These are phyloP conservation scores for Urocolius indicus DNA, from an alignment of 2,113 vertebrate genomes.

Conservation along the genomic window DNA sequence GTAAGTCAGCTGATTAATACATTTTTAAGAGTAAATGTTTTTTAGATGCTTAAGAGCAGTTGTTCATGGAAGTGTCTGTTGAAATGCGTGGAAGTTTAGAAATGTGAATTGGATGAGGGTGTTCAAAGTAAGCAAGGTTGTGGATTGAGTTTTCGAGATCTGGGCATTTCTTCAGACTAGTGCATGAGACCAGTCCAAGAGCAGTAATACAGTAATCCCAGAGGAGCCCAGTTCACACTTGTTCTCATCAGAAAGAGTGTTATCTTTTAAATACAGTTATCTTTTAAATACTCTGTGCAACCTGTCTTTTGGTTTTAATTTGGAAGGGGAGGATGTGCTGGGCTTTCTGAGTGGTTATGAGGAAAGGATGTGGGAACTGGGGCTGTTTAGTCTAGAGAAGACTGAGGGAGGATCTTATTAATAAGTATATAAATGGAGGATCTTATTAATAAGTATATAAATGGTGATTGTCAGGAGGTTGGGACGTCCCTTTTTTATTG, in stretches of 20 bases:
- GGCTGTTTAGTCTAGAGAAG: too few species aligned
- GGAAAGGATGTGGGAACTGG: too few species aligned
- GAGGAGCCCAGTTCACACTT: too few species aligned
- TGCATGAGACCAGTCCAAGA: background rate
- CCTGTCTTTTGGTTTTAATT: background rate
- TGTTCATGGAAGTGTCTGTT: background rate
- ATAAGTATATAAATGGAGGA: too few species aligned
- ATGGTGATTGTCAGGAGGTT: too few species aligned
- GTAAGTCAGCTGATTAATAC: background rate
- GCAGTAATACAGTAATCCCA: too few species aligned
- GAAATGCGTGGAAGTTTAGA: background rate
- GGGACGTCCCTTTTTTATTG: too few species aligned
- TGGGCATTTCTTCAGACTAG: background rate
- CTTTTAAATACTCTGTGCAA: too few species aligned
- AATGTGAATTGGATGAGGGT: background rate
- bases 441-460: too few species aligned
- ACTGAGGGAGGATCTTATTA: too few species aligned
- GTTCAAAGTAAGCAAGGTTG: background rate
- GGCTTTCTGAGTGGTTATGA: background rate
- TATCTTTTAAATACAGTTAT: too few species aligned
- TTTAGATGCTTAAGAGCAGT: background rate
- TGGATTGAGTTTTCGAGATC: background rate
- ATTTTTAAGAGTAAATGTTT: background rate
- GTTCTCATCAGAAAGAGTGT: too few species aligned
- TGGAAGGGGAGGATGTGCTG: background rate